These are phyloP conservation scores for Mamestra configurata DNA, from an alignment of 1,140 invertebrate genomes.

Conservation along the genomic window DNA sequence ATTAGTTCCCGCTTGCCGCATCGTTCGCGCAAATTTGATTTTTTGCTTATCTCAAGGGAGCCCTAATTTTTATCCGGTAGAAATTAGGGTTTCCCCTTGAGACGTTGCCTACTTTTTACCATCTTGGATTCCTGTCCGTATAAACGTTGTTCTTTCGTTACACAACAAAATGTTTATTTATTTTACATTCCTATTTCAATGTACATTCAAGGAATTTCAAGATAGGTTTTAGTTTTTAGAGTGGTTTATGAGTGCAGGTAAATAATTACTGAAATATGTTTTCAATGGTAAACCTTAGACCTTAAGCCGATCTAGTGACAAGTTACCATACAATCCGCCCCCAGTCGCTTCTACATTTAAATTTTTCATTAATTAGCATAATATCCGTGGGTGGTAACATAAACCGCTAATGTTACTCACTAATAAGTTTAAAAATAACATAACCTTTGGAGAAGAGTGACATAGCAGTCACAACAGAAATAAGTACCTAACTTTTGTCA, in stretches of 20 bases:
- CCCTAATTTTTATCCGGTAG: conserved; percentile 37
- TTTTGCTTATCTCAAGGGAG: conserved; percentile 29
- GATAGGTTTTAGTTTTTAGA: no score
- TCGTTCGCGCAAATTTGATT: conserved; percentile 20
- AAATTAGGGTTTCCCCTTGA: conserved; percentile 37
- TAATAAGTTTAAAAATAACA: neutral
- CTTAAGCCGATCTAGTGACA: conserved; percentile 12
- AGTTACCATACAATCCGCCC: neutral
- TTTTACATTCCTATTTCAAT: neutral
- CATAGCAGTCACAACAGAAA: no score
- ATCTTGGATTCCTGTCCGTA: conserved; percentile 1
- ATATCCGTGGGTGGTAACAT: neutral
- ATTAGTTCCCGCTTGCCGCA: conserved; percentile 3
- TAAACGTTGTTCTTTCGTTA: conserved; percentile 13
- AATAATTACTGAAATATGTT: neutral
- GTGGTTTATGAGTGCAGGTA: no score
- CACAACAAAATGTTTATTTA: neutral
- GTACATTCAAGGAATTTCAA: neutral
- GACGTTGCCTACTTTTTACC: conserved; percentile 24
- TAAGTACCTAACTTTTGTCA: neutral
- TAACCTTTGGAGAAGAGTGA: neutral
- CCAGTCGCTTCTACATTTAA: neutral
- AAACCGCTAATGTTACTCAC: neutral
- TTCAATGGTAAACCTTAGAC: neutral
- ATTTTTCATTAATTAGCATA: neutral